Evolutionary conservation across 2,888 invertebrate species (phyloP), one percentile per base, ranked within the genome.

Genomic region (Onchidella celtica): DNA sequence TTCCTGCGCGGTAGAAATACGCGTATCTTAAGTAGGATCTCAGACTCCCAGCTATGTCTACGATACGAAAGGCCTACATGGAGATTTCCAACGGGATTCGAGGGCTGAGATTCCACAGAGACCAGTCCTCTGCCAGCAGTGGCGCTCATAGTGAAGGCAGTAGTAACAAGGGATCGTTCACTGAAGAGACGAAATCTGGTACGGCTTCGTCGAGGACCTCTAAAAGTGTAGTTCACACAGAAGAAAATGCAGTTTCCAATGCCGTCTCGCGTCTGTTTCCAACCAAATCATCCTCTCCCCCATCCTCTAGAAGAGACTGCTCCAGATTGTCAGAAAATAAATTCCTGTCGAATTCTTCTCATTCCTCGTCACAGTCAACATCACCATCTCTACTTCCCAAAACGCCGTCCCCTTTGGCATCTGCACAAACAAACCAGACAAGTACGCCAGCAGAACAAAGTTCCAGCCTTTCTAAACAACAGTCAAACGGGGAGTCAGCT

Each of bases 11-110:
- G n/a, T n/a, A n/a, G n/a, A n/a, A n/a, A n/a, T n/a, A n/a, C n/a
- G n/a, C n/a, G n/a, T n/a, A n/a, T n/a, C n/a, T n/a, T n/a, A n/a
- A n/a, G n/a, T n/a, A n/a, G n/a, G n/a, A n/a, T n/a, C n/a, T n/a
- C n/a, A n/a, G n/a, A n/a, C n/a, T 32, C 9, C 32, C 61, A 65
- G 70, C n/a, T 73, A 93, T 93, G 93, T 91, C 93, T 83, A 92
- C 93, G 32, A 90, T 93, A 77, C 89, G 91, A 55, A 89, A 91
- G 79, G 93, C 92, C 6, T 93, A 92, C 85, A 89, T 92, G 89
- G 93, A 93, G 85, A 87, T 93, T 84, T 92, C 92, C 36, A 93
- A 93, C 86, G 92, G 92, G 66, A 91, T 93, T 77, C 88, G 91
- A 59, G 92, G 92, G 66, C 85, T 93, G 74, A 86, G 92, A 63